Conservation (phyloP, 2,797 vertebrate genomes). For the Lepus townsendii region DNA sequence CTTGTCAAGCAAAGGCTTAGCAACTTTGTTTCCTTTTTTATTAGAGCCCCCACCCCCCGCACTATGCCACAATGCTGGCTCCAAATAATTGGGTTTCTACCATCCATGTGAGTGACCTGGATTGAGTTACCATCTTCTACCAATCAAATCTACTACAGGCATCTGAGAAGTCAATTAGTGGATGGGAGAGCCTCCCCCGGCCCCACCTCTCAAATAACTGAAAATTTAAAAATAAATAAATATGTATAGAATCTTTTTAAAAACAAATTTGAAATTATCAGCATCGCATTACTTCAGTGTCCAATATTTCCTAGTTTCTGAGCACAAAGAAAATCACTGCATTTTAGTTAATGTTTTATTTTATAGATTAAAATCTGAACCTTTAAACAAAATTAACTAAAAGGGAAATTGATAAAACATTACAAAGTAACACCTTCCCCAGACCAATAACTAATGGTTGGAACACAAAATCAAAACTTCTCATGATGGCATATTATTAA, state of each 20-base stretch:
- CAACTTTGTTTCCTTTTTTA: too few relatives aligned
- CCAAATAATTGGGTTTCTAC: too few relatives aligned
- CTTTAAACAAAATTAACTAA: background rate
- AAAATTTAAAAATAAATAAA: too few relatives aligned
- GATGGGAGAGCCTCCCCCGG: too few relatives aligned
- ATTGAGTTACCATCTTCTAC: too few relatives aligned
- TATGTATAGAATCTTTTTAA: background rate
- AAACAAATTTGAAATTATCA: background rate
- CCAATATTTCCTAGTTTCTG: background rate
- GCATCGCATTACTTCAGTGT: background rate
- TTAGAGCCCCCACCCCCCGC: too few relatives aligned
- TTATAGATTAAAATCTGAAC: background rate
- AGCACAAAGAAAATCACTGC: background rate
- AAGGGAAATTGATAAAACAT: background rate
- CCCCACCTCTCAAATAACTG: too few relatives aligned
- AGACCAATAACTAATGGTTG: background rate
- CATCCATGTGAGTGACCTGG: too few relatives aligned
- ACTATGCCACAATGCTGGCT: too few relatives aligned
- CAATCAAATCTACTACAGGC: too few relatives aligned
- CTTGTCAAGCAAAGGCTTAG: too few relatives aligned
- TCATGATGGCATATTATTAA: background rate
- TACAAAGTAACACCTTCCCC: background rate
- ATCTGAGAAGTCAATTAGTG: too few relatives aligned
- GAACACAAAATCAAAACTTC: background rate
- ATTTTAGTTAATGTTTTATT: background rate